Evolutionary conservation across 2,113 vertebrate species (phyloP).

Genomic region (Anas platyrhynchos): DNA sequence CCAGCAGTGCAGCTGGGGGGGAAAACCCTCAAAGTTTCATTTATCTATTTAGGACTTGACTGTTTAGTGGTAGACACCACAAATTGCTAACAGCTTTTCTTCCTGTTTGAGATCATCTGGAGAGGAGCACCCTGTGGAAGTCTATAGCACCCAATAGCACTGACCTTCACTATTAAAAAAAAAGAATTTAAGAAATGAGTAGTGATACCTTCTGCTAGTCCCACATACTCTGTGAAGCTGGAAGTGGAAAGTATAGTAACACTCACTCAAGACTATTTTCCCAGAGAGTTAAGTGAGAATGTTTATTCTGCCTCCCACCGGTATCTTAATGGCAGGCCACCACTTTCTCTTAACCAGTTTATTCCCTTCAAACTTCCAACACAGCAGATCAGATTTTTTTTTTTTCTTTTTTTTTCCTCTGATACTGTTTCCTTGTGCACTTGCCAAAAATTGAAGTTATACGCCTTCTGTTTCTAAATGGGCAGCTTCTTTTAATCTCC

Average conservation of each 20-base stretch:
- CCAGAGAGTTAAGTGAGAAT: not conserved
- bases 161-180: not conserved
- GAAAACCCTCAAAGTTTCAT: not conserved
- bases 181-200: not conserved
- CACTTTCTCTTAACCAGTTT: not conserved
- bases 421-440: not conserved
- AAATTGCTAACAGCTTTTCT: not conserved
- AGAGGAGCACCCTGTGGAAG: not conserved
- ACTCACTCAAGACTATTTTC: not conserved
- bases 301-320: not conserved
- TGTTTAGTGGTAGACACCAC: not conserved
- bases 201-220: not conserved
- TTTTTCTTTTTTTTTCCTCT: not conserved
- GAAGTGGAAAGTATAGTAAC: not conserved
- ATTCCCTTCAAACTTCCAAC: not conserved
- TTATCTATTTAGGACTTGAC: not conserved
- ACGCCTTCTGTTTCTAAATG: not conserved
- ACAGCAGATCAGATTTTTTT: not conserved
- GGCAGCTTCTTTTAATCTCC: not conserved
- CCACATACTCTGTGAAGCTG: not conserved
- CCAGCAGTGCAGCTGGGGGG: not conserved
- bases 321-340: not conserved
- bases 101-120: not conserved
- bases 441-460: not conserved
- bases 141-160: not conserved